Evolutionary conservation across 2,888 invertebrate genomes (phyloP), one percentile per base, ranked within the genome.

Genomic region (Tetrapedia diversipes): DNA sequence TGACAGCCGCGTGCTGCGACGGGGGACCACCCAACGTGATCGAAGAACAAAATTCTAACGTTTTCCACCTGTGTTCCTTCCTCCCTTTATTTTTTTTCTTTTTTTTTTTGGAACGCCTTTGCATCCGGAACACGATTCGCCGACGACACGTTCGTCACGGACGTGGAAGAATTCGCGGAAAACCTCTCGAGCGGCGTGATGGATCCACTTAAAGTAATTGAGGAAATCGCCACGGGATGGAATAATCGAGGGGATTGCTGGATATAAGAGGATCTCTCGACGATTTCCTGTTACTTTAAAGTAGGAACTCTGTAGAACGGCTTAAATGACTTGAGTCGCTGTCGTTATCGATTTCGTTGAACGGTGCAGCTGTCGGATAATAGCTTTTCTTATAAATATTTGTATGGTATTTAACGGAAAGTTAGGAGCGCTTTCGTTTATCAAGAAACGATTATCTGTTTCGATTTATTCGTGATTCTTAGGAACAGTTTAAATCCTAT

Each of bases 201-300:
- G 53, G 19, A 57, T 43, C 64, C 64, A 22, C 53, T 75, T 72
- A 65, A 45, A 51, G 45, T 72, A 47, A 64, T 72, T 72, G 61
- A 22, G n/a, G 29, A 37, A n/a, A 56, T 54, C 49, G 27, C n/a
- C 47, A 22, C 22, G 45, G 49, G 39, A 29, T 16, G 39, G 47
- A 47, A 34, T 59, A 72, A 59, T 65, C 22, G 64, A 64, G 34
- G 37, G 45, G 51, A 64, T 53, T 45, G 57, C n/a, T 14, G 19
- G 34, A 16, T 45, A 29, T 37, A 45, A 45, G 43, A 65, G 32
- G 53, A 57, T 66, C 57, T 66, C 57, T 47, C 22, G 29, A 53
- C 45, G 45, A 61, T 47, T 47, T 34, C 60, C 47, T 14, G 45
- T 47, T 60, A 32, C 60, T 43, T 47, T 11, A 10, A 16, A 24